phyloP scores from a whole-genome alignment of 2,888 invertebrate species.

The Apodemia duryi region DNA sequence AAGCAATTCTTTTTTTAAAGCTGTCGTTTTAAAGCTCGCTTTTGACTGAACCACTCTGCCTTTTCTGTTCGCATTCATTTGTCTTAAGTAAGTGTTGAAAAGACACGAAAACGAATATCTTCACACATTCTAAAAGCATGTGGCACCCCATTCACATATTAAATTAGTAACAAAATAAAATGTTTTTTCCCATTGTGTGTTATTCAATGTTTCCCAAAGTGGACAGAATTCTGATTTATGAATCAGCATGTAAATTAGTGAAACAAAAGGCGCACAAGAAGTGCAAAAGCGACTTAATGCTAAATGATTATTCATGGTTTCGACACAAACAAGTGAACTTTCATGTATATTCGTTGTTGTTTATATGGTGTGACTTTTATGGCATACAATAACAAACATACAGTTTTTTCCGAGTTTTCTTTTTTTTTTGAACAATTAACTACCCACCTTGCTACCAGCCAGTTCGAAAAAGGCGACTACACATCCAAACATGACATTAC shows the following conservation, averaged over 20 bases:
- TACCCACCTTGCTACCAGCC: background rate
- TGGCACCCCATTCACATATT: background rate
- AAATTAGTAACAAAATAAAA: background rate
- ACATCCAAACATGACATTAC: too few relatives aligned
- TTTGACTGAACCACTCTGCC: too few relatives aligned
- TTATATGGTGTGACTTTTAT: background rate
- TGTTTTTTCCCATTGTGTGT: background rate
- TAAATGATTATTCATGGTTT: slow-evolving; percentile 40
- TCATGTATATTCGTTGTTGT: background rate
- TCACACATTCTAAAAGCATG: too few relatives aligned
- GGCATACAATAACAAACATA: background rate
- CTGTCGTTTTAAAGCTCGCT: too few relatives aligned
- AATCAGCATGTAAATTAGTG: slow-evolving; percentile 39
- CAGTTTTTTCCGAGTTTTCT: background rate
- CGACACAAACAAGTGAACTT: slow-evolving; percentile 15
- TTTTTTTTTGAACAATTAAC: background rate
- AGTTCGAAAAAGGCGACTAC: too few relatives aligned
- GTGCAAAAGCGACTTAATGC: slow-evolving; percentile 21
- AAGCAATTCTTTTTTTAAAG: too few relatives aligned
- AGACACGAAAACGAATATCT: too few relatives aligned
- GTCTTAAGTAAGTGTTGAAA: too few relatives aligned
- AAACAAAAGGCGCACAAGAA: slow-evolving; percentile 37
- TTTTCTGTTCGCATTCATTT: too few relatives aligned
- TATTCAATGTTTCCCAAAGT: slow-evolving; percentile 14
- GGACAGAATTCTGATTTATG: slow-evolving; percentile 22